Base-by-base conservation (phyloP, 2,113 vertebrate species). In the Astur gentilis region DNA sequence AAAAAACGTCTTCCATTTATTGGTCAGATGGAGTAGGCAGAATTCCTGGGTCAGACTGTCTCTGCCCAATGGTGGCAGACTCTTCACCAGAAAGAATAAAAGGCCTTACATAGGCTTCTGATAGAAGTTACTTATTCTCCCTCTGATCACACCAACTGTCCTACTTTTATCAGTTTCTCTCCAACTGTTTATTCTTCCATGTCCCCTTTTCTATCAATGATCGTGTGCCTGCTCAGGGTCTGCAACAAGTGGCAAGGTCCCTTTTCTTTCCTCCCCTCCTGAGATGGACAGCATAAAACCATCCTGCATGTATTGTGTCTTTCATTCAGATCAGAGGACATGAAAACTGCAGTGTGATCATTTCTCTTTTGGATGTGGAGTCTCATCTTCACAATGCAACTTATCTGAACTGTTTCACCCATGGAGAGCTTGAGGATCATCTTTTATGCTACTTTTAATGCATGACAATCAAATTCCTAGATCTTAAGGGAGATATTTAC, bases 111-210 rank as follows among this genome's bases (percentile, higher is more conserved):
- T 0, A 84, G 84, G 70, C 66, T 85, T 83, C 78, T 83, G 88
- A 87, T 11, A 65, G 78, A 77, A 93, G 90, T 36, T 36, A 75
- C 69, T 84, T 8, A 36, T 62, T 69, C 65, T 79, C 50, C 70
- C 57, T 95, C 88, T 93, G 92, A 96, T 93, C 90, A 83, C 66
- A 90, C 75, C 82, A 40, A 47, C 75, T 80, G 61, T 47, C 92
- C 76, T 84, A 77, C 67, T 91, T 42, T 5, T 2, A 57, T 22
- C 70, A 10, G 79, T 44, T 88, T 90, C 76, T 77, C 89, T 90
- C 88, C 54, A 34, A 34, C 42, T 47, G 90, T 4, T 89, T 16
- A 69, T 88, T 87, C 92, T 88, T 18, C 8, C 15, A 9, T 4
- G 22, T 83, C 47, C 87, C 67, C 70, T 88, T 85, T 91, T 40